Evolutionary conservation across 1,140 invertebrate genomes (phyloP), one percentile per base, ranked within the genome.

Genomic region (Pararge aegeria): DNA sequence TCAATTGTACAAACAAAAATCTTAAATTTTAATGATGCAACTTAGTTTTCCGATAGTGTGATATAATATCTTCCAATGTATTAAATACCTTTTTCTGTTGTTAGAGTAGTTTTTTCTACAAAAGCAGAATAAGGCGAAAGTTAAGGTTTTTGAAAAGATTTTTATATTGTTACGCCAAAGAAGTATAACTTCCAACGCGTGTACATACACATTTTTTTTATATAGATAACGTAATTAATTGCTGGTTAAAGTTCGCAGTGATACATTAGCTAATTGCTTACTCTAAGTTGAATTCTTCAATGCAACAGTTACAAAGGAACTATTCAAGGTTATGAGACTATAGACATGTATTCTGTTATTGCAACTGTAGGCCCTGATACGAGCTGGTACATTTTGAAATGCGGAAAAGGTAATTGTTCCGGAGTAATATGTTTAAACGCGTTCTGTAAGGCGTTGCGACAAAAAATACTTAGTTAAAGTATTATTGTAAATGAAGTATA

Each of bases 371-470:
- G 10, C 4, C 9, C 4, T 34, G 12, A 12, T 7, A 10, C 29
- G 1, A 30, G 10, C 12, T 10, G 13, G 34, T 37, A 13, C 5
- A 37, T 53, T 53, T 53, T 20, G 34, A 53, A 53, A 53, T 53
- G 51, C 51, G 51, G 51, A 53, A 53, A 24, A 2, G 10, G 20
- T 21, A 13, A 37, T 15, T 37, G 34, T 53, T 53, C 19, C 13
- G 34, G 10, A 0, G 13, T 42, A 18, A 42, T 16, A 42, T 42
- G 16, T 42, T 42, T 42, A 16, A 18, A 42, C 13, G 9, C 38
- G 2, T 34, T 34, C 7, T 34, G 30, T 34, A 34, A 34, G 30
- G 16, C 24, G 6, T 16, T 18, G 38, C 0, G 3, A 53, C 51
- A 38, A 53, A 53, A 38, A 37, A 38, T 16, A 16, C 5, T 7